A percentile compares a stretch with the other conserved stretches of the same genome.
Evolutionary conservation across 2,113 vertebrate species (phyloP).

Genomic region (Condylura cristata): DNA sequence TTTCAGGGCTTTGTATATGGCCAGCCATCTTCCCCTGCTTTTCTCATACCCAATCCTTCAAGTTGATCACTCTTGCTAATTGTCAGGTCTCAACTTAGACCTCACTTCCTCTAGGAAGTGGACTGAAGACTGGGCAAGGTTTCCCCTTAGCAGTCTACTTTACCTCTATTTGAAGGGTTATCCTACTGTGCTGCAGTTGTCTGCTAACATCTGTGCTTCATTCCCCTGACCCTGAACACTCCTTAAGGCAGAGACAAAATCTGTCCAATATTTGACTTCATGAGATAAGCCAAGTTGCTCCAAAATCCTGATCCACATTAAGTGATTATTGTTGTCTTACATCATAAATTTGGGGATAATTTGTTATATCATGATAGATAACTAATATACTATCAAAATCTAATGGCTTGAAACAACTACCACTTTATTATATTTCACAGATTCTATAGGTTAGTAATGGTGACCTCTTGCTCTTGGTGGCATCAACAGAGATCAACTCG

Average conservation of each 20-base stretch:
- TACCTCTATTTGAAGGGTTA: neutral
- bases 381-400: neutral
- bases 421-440: neutral
- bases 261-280: conserved; percentile 6
- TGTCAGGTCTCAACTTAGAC: neutral
- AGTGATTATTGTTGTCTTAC: neutral
- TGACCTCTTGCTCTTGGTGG: neutral
- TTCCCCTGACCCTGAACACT: neutral
- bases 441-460: neutral
- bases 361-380: neutral
- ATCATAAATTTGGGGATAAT: neutral
- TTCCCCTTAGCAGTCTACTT: neutral
- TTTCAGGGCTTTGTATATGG: neutral
- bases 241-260: neutral
- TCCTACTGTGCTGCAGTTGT: neutral
- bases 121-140: neutral
- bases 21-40: neutral
- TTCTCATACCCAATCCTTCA: neutral
- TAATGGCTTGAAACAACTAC: neutral
- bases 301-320: conserved; percentile 17
- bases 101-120: neutral
- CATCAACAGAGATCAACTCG: neutral
- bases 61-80: neutral
- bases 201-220: neutral
- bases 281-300: neutral